Base-by-base conservation (phyloP, 92 coral and sea anemone genomes). In the Meandrina meandrites region DNA sequence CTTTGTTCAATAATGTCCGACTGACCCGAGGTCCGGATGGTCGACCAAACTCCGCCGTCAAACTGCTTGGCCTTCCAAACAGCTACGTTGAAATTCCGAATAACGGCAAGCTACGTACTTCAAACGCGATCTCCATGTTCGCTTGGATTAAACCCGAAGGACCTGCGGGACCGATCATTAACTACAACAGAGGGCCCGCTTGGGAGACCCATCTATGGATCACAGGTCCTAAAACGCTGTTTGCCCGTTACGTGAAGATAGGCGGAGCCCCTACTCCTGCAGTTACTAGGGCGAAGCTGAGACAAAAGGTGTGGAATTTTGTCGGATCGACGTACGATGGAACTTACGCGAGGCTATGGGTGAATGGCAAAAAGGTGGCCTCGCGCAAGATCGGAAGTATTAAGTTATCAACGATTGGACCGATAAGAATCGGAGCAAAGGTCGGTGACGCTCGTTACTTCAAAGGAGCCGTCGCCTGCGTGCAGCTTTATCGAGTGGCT, bases 11-110 rank as follows among this genome's bases (percentile, higher is more conserved):
- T 11, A 91, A 91, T 45, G 95, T 90, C 48, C 68, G 67, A 5
- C 89, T 91, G 13, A 92, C 91, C 32, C 74, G 67, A 5, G 98
- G 98, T 5, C 98, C 98, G 14, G 96, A 93, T 79, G 96, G 95
- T 6, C 91, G 89, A n/a, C 90, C 87, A 35, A 69, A 79, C 47
- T 79, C 91, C 10, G 89, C 98, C 17, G 88, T 90, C 16, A 67
- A 75, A 37, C 83, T 94, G 8, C 88, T 81, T 17, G 96, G 98
- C 11, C 80, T 69, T 73, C 91, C 91, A 78, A 92, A 89, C 90
- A 94, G 95, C 92, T 94, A 84, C 79, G 72, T 92, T 32, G 89
- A 90, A 83, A 86, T 94, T 32, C 93, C 93, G 28, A 94, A 92
- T 64, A 83, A 83, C 60, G 92, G 95, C 15, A 91, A 92, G 80